A percentile compares a stretch with the other conserved stretches of the same genome.
phyloP scores from a whole-genome alignment of 2,113 vertebrate species.

The Neodon shergylaensis region DNA sequence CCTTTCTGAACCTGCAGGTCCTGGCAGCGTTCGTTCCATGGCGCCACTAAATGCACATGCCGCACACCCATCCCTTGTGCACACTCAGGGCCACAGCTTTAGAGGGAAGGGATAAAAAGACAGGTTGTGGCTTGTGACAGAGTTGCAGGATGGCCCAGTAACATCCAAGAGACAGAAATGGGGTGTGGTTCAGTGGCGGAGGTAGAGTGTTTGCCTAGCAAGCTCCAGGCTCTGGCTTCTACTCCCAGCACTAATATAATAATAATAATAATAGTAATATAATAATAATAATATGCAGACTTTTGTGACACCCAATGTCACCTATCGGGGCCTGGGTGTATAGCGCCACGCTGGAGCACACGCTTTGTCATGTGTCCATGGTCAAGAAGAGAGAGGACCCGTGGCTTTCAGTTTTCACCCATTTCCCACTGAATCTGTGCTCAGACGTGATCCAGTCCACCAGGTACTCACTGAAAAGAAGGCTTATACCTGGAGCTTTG shows the following conservation, averaged over 20 bases:
- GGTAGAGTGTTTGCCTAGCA: not conserved
- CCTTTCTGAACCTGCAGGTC: not conserved
- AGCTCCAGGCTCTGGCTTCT: not conserved
- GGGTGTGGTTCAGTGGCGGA: not conserved
- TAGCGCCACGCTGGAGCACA: too few species aligned
- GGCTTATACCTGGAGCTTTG: fast-evolving
- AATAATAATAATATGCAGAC: not conserved
- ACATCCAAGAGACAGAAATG: not conserved
- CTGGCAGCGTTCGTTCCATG: fast-evolving
- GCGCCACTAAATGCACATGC: fast-evolving
- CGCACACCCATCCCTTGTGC: fast-evolving
- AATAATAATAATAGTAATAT: not conserved
- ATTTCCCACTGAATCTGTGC: not conserved
- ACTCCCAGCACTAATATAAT: not conserved
- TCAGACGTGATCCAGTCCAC: fast-evolving
- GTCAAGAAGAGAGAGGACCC: not conserved
- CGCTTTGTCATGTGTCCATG: fast-evolving
- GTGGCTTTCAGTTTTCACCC: not conserved
- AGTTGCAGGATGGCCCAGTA: not conserved
- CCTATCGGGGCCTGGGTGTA: not conserved
- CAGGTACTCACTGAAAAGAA: too few species aligned
- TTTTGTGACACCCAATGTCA: not conserved
- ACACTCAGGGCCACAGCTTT: fast-evolving
- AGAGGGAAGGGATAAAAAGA: not conserved
- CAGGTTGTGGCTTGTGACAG: not conserved